These are phyloP conservation scores for Glyptemys insculpta DNA, from an alignment of 2,797 vertebrate genomes.

Conservation along the genomic window DNA sequence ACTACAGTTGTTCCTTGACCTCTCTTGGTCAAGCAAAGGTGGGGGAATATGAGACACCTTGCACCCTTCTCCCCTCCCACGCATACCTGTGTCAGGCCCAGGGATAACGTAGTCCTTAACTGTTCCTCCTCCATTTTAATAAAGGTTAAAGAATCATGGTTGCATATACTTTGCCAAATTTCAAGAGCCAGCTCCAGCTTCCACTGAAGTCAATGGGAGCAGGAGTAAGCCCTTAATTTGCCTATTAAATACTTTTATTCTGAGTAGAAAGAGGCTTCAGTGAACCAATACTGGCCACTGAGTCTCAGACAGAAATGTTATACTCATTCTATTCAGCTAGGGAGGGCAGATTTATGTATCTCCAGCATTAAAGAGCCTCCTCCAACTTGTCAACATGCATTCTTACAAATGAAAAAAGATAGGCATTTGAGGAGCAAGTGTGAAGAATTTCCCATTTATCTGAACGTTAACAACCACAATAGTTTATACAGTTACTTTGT, in stretches of 20 bases:
- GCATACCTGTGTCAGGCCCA: background rate
- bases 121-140: rapidly evolving
- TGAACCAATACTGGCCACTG: background rate
- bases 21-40: background rate
- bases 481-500: conserved; percentile 47
- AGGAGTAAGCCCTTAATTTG: background rate
- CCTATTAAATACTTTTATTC: conserved; percentile 14
- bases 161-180: background rate
- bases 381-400: background rate
- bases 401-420: conserved; percentile 30
- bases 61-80: too few relatives aligned
- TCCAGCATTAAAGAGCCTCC: background rate
- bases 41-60: too few relatives aligned
- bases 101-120: rapidly evolving
- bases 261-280: background rate
- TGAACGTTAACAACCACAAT: conserved; percentile 44
- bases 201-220: background rate
- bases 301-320: conserved; percentile 6
- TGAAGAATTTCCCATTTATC: conserved; percentile 59
- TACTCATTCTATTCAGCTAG: background rate
- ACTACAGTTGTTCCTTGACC: background rate
- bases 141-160: background rate
- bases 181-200: background rate
- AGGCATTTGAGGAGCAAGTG: conserved; percentile 28
- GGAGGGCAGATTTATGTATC: background rate